Conservation (phyloP, 2,113 vertebrate genomes). For the Melierax canorus region DNA sequence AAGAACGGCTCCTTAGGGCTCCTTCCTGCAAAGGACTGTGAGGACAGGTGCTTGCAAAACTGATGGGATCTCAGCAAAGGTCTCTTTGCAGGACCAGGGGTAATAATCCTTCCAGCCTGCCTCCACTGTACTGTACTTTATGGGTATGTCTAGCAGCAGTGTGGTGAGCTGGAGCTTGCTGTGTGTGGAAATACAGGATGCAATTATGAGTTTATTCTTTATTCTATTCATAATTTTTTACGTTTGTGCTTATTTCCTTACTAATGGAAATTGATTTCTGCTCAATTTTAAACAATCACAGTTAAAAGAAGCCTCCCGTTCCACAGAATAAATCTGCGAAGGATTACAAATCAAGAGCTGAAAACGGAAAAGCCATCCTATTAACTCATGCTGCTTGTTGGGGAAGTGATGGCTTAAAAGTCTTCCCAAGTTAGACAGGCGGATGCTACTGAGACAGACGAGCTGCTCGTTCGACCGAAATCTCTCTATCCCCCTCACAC, state of each 20-base stretch:
- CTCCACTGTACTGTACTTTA: neutral
- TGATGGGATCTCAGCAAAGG: neutral
- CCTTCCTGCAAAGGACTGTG: neutral
- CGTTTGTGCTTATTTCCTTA: conserved; percentile 22
- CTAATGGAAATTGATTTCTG: conserved; percentile 51
- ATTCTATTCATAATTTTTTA: neutral
- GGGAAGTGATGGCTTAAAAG: neutral
- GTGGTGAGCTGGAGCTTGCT: neutral
- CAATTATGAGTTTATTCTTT: neutral
- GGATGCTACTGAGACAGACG: neutral
- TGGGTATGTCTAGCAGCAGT: neutral
- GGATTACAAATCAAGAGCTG: neutral
- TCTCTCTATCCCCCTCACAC: neutral
- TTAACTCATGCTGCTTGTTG: neutral
- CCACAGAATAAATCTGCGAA: neutral
- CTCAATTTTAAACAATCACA: neutral
- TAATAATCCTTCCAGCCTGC: neutral
- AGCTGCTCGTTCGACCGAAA: neutral
- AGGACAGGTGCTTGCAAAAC: neutral
- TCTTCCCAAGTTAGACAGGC: neutral
- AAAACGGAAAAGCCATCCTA: neutral
- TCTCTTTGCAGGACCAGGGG: neutral
- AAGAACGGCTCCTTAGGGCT: conserved; percentile 20
- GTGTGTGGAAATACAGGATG: neutral
- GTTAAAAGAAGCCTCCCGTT: neutral